phyloP scores from a whole-genome alignment of 1,140 invertebrate species.

The Nebria ingens region DNA sequence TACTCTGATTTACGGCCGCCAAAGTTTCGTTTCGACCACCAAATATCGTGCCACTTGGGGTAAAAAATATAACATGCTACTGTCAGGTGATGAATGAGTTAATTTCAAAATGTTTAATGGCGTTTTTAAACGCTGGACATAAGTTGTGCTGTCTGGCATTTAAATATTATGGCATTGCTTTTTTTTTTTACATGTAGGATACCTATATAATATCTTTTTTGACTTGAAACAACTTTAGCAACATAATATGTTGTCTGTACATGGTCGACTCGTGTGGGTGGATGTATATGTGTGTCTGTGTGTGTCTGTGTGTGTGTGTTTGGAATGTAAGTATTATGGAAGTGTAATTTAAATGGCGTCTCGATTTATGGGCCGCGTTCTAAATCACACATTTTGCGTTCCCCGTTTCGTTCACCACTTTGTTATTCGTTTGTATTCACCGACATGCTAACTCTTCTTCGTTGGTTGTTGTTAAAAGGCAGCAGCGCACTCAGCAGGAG shows the following conservation, averaged over 20 bases:
- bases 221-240: no score
- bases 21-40: background rate
- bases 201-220: no score
- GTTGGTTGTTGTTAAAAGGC: no score
- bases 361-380: background rate
- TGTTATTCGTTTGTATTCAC: background rate
- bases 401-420: background rate
- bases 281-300: constrained; percentile 1
- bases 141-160: no score
- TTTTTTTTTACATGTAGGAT: no score
- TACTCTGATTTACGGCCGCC: background rate
- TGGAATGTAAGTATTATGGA: background rate
- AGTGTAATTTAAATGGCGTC: background rate
- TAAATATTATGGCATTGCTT: no score
- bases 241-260: no score
- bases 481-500: no score
- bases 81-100: background rate
- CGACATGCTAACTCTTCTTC: background rate
- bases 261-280: background rate
- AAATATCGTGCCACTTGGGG: background rate
- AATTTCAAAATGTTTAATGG: no score
- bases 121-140: no score
- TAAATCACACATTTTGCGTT: background rate
- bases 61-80: background rate
- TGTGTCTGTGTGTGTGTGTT: constrained; percentile 3